phyloP scores from a whole-genome alignment of 2,797 vertebrate species.

The Smutsia temminckii region DNA sequence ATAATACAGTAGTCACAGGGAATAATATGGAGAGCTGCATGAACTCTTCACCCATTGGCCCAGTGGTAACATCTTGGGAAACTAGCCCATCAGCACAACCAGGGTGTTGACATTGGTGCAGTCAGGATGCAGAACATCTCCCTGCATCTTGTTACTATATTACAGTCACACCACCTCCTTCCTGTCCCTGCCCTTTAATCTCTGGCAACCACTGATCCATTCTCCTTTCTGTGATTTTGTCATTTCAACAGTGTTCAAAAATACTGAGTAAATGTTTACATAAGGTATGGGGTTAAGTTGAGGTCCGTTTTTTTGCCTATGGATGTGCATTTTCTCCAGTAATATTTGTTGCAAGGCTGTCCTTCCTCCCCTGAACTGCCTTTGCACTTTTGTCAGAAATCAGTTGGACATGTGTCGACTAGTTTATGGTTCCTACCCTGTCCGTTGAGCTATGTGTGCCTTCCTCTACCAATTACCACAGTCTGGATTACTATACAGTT shows the following conservation, averaged over 20 bases:
- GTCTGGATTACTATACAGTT: fast-evolving
- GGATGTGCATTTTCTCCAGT: not conserved
- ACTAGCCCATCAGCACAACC: fast-evolving
- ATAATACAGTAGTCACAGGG: not conserved
- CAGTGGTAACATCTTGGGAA: no score
- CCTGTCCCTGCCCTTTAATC: not conserved
- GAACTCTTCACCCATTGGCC: not conserved
- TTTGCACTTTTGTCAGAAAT: not conserved
- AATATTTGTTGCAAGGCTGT: not conserved
- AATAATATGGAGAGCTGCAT: not conserved
- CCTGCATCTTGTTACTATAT: not conserved
- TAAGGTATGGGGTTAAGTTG: not conserved
- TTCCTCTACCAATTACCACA: fast-evolving
- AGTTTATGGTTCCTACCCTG: not conserved
- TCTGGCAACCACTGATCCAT: not conserved
- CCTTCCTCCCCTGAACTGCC: not conserved
- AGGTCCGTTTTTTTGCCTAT: not conserved
- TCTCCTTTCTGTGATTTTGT: not conserved
- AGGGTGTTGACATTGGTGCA: fast-evolving
- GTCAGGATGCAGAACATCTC: no score
- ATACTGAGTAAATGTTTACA: not conserved
- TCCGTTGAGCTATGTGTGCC: not conserved
- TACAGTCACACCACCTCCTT: not conserved
- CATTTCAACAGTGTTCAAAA: not conserved
- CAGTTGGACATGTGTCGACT: not conserved